phyloP scores from a whole-genome alignment of 2,888 invertebrate species.

The Tenthredo distinguenda region DNA sequence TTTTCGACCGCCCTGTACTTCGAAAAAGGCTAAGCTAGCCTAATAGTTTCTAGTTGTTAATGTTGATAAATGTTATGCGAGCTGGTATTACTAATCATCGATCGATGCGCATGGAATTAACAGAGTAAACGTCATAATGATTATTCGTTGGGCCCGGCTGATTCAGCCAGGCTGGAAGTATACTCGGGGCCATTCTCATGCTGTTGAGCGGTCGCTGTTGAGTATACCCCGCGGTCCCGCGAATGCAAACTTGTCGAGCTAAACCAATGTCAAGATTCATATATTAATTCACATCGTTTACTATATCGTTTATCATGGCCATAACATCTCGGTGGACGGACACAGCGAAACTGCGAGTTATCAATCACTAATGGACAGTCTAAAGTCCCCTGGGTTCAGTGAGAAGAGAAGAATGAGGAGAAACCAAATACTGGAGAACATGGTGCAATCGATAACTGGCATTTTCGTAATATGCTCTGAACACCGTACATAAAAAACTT shows the following conservation, averaged over 20 bases:
- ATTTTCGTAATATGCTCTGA: not conserved
- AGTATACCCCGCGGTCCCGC: slow-evolving; percentile 77
- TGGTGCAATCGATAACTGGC: slow-evolving; percentile 31
- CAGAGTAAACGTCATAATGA: slow-evolving; percentile 5
- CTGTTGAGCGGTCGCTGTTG: slow-evolving; percentile 77
- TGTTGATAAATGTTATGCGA: not conserved
- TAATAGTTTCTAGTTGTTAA: not conserved
- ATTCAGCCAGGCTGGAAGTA: slow-evolving; percentile 77
- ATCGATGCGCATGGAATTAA: not conserved
- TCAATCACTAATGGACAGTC: not conserved
- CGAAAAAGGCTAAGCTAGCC: not conserved
- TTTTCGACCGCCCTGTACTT: not conserved
- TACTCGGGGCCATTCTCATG: slow-evolving; percentile 78
- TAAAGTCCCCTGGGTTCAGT: too few species aligned
- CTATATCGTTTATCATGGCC: slow-evolving; percentile 20
- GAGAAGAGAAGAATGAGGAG: too few species aligned
- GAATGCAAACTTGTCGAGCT: slow-evolving; percentile 73
- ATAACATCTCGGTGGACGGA: not conserved
- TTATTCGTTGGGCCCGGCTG: slow-evolving; percentile 66
- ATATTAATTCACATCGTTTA: slow-evolving; percentile 47
- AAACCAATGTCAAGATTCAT: slow-evolving; percentile 65
- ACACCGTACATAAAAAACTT: slow-evolving; percentile 7
- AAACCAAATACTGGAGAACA: not conserved
- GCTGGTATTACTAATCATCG: not conserved
- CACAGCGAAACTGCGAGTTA: slow-evolving; percentile 30